These are phyloP conservation scores for Heliconius charithonia DNA, from an alignment of 2,888 invertebrate genomes.

Conservation along the genomic window DNA sequence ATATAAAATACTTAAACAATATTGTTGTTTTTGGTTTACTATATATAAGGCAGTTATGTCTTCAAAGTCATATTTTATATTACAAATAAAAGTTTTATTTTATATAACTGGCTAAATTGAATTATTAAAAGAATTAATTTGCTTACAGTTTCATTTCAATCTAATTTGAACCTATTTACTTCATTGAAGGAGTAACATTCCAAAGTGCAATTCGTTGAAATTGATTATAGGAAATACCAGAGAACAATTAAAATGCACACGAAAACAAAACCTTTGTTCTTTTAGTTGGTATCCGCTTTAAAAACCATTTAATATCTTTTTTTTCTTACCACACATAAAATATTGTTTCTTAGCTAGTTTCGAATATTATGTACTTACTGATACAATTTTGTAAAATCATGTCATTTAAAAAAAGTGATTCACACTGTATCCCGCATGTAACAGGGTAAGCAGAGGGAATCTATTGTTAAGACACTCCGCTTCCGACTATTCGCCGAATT, in stretches of 20 bases:
- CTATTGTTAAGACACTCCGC: no score
- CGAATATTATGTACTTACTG: neutral
- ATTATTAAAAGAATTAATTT: no score
- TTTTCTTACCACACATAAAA: conserved; percentile 9
- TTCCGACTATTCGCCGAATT: no score
- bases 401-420: no score
- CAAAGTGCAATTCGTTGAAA: conserved; percentile 15
- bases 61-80: no score
- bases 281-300: conserved; percentile 10
- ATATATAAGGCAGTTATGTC: no score
- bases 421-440: no score
- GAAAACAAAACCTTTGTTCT: conserved; percentile 29
- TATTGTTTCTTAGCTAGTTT: neutral
- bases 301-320: conserved; percentile 10
- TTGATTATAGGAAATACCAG: conserved; percentile 31
- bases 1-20: no score
- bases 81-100: no score
- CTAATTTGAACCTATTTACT: conserved; percentile 5
- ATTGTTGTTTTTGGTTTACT: no score
- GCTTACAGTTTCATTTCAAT: neutral
- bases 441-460: no score
- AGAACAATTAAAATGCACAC: conserved; percentile 34
- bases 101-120: neutral
- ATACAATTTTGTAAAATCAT: neutral
- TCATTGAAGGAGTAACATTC: neutral